A percentile compares a stretch with the other conserved stretches of the same genome.
Evolutionary conservation across 1,140 invertebrate species (phyloP).

Genomic region (Hycleus cichorii): DNA sequence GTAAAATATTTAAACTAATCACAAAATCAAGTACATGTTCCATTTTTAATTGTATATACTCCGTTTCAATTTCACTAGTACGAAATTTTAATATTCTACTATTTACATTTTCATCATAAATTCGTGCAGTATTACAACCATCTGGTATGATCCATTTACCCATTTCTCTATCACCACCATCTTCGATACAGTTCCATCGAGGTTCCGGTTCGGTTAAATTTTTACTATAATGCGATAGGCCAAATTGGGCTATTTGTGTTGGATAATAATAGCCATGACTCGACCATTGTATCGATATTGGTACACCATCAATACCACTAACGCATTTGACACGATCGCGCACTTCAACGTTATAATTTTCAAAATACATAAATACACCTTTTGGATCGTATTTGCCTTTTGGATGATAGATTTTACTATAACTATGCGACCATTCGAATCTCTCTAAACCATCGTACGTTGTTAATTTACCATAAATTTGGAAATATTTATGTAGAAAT

Average conservation of each 20-base stretch:
- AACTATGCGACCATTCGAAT: conserved; percentile 93
- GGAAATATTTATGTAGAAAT: conserved; percentile 91
- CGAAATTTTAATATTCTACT: conserved; percentile 61
- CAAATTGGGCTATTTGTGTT: conserved; percentile 98
- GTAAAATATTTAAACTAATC: conserved; percentile 65
- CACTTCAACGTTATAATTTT: conserved; percentile 95
- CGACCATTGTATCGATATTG: conserved; percentile 93
- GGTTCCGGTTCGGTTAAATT: conserved; percentile 76
- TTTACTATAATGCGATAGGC: conserved; percentile 94
- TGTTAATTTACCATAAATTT: conserved; percentile 76
- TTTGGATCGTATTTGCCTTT: conserved; percentile 79
- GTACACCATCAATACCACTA: conserved; percentile 84
- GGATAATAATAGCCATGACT: conserved; percentile 92
- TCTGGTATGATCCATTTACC: conserved; percentile 60
- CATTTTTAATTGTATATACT: conserved; percentile 61
- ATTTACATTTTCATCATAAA: conserved; percentile 49
- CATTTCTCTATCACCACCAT: conserved; percentile 55
- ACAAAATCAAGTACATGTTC: conserved; percentile 71
- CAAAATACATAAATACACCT: conserved; percentile 92
- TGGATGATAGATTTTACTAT: conserved; percentile 84
- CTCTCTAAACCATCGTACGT: conserved; percentile 60
- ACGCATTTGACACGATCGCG: conserved; percentile 94
- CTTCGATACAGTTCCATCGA: conserved; percentile 61
- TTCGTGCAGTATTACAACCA: conserved; percentile 54
- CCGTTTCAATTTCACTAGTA: conserved; percentile 59